phyloP scores from a whole-genome alignment of 2,888 invertebrate genomes.

The Calameuta pallipes region DNA sequence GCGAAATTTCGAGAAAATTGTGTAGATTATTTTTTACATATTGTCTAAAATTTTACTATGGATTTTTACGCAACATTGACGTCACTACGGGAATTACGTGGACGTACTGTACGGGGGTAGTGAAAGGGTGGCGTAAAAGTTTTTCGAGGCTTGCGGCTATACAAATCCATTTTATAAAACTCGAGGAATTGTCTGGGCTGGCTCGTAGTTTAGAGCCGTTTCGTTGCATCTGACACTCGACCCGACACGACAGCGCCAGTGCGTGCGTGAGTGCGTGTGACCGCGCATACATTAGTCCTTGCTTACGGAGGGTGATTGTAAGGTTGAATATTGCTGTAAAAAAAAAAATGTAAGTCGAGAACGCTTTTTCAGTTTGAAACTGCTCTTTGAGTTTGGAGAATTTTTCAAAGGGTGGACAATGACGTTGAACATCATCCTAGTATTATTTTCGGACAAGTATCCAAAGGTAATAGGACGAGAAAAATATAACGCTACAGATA shows the following conservation, averaged over 20 bases:
- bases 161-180: neutral
- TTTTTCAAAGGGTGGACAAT: neutral
- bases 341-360: neutral
- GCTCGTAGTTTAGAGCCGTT: neutral
- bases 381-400: neutral
- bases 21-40: neutral
- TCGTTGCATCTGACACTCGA: conserved; percentile 3
- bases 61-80: neutral
- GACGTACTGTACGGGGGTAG: neutral
- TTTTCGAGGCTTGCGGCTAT: neutral
- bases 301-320: conserved; percentile 8
- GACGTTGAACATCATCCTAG: neutral
- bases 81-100: neutral
- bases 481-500: neutral
- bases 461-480: neutral
- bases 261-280: conserved; percentile 11
- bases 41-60: neutral
- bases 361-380: neutral
- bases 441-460: neutral
- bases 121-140: neutral
- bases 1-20: neutral
- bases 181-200: neutral
- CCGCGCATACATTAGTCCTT: conserved; percentile 15
- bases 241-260: neutral
- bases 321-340: neutral